Evolutionary conservation across 2,113 vertebrate genomes (phyloP), one percentile per base, ranked within the genome.

Genomic region (Hoplias malabaricus): DNA sequence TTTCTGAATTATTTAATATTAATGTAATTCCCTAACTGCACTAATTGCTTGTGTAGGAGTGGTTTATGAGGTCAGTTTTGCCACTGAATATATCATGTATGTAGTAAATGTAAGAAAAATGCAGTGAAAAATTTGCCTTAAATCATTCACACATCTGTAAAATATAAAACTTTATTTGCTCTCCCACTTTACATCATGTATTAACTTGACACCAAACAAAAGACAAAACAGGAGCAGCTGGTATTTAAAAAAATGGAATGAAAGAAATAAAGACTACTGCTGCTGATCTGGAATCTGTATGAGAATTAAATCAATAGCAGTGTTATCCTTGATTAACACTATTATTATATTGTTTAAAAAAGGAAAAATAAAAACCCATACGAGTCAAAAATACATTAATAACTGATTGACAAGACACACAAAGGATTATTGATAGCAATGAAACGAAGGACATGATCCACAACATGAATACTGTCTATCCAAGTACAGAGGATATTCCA

Each of bases 141-240:
- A 33, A 61, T n/a, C 68, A 73, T 13, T 14, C 29, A 48, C 29
- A 63, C 16, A 23, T 25, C 3, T 31, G 2, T 65, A 57, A 66
- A 79, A 63, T 79, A 79, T 79, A 67, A 79, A 79, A 79, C 61
- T 73, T 79, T 73, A 78, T 78, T 65, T 66, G 31, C 10, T 54
- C 67, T 62, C 69, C 25, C 19, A 56, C 14, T 27, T 67, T 43
- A 54, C 69, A 79, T n/a, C 12, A 66, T 25, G 21, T 38, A 42
- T 33, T 59, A 36, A 23, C 33, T 61, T 59, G 62, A 78, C 25
- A 63, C 38, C 43, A 56, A 62, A 77, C 42, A 70, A 70, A 56
- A 23, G 6, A 67, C 34, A 57, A 14, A 65, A 27, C 25, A 53
- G 31, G 19, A 53, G 61, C 57, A 42, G 61, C 11, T 14, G 57